Evolutionary conservation across 2,113 vertebrate species (phyloP), one percentile per base, ranked within the genome.

Genomic region (Prunella fulvescens): DNA sequence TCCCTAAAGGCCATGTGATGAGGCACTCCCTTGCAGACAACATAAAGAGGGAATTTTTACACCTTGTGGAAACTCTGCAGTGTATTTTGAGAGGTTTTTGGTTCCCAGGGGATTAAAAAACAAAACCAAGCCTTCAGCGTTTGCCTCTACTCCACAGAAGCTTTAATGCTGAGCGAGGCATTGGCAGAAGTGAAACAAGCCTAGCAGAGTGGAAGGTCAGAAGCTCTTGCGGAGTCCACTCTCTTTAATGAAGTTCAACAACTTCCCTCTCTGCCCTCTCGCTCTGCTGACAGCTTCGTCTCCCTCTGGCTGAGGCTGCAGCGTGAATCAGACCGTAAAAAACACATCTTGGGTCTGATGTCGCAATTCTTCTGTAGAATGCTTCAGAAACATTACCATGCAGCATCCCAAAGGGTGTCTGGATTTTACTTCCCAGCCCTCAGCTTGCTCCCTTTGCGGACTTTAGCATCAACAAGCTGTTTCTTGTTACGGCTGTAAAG

Each of bases 401-500:
- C 76, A 0, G 1, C 48, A 45, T 86, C 92, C 78, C 69, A 67
- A 81, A 96, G 90, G 72, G 47, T 40, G 44, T 37, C 87, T 93
- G 40, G 50, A 71, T 93, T 94, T 96, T 93, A 29, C 80, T 96
- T 96, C 61, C 80, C 72, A 93, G 48, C 29, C 45, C 72, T 88
- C 40, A 42, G 86, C 57, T 92, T 74, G 67, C 74, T 93, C 90
- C 84, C 62, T 54, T 57, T 72, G 54, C 20, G 19, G 79, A 95
- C 77, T 74, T 91, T 20, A 94, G 88, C 90, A 87, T 91, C 90
- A 94, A 85, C 90, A 93, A 92, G 86, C 94, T 88, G 86, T 88
- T 95, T 82, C 96, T 95, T 91, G 69, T 93, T 94, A 88, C 0
- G 3, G 62, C 47, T 85, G 58, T 86, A 86, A 92, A 96, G 85